Evolutionary conservation across 1,140 invertebrate genomes (phyloP), one percentile per base, ranked within the genome.

Genomic region (Aleiodes sp.): DNA sequence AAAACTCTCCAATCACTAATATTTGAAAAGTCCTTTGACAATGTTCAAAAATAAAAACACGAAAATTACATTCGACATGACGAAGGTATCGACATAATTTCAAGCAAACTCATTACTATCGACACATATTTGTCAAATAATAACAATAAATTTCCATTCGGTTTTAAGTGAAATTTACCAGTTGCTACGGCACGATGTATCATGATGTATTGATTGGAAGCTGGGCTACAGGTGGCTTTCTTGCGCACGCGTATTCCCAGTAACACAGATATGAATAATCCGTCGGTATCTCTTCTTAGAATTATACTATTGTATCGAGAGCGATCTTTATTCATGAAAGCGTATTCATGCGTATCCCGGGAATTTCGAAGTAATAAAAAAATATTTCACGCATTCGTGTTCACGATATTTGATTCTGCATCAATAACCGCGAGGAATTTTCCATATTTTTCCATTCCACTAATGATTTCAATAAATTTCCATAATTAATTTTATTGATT

Each of bases 221-320:
- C 72, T 76, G 72, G 78, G 80, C 80, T 78, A 81, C 80, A 81
- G 80, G 80, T 81, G 80, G 78, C 77, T 75, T 75, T 67, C 59
- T 68, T 31, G 75, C 75, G 77, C 75, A 65, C 46, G 76, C 80
- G 80, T 71, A 52, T 26, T 46, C n/a, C 39, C 19, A 9, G 12
- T 2, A 26, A 9, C 33, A 37, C 35, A 43, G 61, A 74, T 74
- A 74, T 70, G 67, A 74, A 70, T 74, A 71, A 71, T 64, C 68
- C 59, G 28, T 56, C 37, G 28, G 21, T 67, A n/a, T n/a, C 63
- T 60, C 64, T 73, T 70, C 67, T 70, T 70, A 70, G 67, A 73
- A 73, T 73, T 68, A n/a, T n/a, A 68, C 69, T 65, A 57, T 65
- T 70, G 61, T 64, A 60, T 56, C 41, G 59, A 35, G 46, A 60